Conservation (phyloP, 2,113 vertebrate species). For the Cygnus atratus region DNA sequence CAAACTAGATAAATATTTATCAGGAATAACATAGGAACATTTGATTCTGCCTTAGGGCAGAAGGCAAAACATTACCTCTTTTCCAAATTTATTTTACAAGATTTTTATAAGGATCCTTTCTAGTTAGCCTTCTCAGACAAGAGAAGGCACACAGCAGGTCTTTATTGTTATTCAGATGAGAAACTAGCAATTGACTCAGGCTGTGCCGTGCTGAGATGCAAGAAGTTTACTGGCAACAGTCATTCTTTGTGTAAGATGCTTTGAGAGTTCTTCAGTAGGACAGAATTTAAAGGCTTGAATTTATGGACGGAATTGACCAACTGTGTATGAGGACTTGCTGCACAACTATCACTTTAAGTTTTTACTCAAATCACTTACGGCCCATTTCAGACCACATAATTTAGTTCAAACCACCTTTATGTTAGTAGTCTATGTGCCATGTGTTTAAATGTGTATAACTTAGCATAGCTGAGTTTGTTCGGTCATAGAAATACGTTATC, state of each 20-base stretch:
- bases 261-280: background rate
- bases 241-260: background rate
- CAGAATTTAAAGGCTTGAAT: background rate
- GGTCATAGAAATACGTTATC: background rate
- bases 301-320: background rate
- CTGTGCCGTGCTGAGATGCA: background rate
- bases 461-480: background rate
- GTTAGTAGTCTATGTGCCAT: background rate
- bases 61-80: background rate
- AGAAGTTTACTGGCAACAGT: background rate
- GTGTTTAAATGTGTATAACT: background rate
- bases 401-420: background rate
- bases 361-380: background rate
- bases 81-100: background rate
- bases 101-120: background rate
- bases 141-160: background rate
- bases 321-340: background rate
- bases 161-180: background rate
- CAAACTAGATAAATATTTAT: background rate
- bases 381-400: background rate
- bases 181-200: background rate
- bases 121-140: background rate
- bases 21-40: background rate
- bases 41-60: background rate
- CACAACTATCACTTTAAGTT: background rate